Conservation (phyloP, 1,140 invertebrate species). For the Eulimnadia texana region DNA sequence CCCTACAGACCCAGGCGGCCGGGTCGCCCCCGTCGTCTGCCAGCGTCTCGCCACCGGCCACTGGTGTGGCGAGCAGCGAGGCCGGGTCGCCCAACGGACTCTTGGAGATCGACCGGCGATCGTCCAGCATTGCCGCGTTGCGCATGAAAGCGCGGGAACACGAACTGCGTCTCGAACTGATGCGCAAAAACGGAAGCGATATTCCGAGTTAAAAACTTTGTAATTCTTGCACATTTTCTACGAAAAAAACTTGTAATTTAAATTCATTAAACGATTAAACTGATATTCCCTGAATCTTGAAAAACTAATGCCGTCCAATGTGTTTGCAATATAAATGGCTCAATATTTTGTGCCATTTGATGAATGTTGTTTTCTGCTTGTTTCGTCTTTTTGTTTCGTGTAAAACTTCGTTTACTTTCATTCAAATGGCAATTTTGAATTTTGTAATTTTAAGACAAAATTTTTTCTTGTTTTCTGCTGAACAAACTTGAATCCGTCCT, state of each 20-base stretch:
- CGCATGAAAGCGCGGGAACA: slow-evolving; percentile 82
- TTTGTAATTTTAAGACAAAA: no score
- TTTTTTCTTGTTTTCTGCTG: no score
- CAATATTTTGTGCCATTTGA: neutral
- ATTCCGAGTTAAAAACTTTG: slow-evolving; percentile 7
- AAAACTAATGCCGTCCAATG: neutral
- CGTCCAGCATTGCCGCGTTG: slow-evolving; percentile 76
- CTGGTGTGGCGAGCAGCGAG: neutral
- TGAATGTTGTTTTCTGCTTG: no score
- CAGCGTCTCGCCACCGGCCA: slow-evolving; percentile 13
- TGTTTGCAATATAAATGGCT: neutral
- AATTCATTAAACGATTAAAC: no score
- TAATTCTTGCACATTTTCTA: neutral
- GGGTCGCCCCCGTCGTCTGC: slow-evolving; percentile 12
- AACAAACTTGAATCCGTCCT: neutral
- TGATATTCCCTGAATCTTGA: neutral
- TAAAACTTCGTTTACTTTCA: neutral
- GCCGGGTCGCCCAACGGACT: slow-evolving; percentile 11
- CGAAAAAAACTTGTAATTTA: neutral
- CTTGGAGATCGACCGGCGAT: slow-evolving; percentile 53
- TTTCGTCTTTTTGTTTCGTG: neutral
- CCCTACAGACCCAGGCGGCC: neutral
- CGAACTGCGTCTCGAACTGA: slow-evolving; percentile 66
- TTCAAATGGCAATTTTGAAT: no score
- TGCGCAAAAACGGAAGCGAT: slow-evolving; percentile 49